Conservation (phyloP, 2,797 vertebrate species). For the Neosilurus mollespiculum region DNA sequence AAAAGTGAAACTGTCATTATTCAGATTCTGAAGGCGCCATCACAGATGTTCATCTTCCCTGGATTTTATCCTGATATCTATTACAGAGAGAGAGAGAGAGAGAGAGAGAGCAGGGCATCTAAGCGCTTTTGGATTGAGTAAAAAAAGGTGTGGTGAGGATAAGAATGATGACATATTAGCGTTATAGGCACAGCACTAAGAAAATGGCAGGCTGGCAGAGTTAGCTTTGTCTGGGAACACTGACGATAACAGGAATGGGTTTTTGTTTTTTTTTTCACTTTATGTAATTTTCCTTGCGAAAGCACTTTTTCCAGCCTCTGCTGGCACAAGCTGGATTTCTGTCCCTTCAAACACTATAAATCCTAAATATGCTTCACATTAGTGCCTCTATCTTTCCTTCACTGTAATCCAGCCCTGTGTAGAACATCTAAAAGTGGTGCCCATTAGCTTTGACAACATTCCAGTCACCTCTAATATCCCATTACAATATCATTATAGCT, state of each 20-base stretch:
- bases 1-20: constrained; percentile 22
- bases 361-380: constrained; percentile 26
- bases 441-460: constrained; percentile 48
- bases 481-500: constrained; percentile 45
- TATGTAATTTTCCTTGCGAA: constrained; percentile 19
- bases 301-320: constrained; percentile 23
- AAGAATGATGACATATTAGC: not conserved
- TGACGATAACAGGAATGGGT: not conserved
- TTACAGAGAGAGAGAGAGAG: too few species aligned
- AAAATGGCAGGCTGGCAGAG: not conserved
- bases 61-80: not conserved
- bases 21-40: constrained; percentile 15
- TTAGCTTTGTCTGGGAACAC: not conserved
- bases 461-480: constrained; percentile 43
- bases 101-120: constrained; percentile 10
- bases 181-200: not conserved
- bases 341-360: constrained; percentile 25
- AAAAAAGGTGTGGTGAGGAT: not conserved
- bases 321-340: constrained; percentile 32
- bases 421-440: constrained; percentile 38
- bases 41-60: not conserved
- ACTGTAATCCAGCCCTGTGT: constrained; percentile 5
- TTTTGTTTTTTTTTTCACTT: not conserved
- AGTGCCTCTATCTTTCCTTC: constrained; percentile 17
- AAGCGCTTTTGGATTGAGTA: not conserved